Evolutionary conservation across 2,113 vertebrate genomes (phyloP).

Genomic region (Siniperca chuatsi): DNA sequence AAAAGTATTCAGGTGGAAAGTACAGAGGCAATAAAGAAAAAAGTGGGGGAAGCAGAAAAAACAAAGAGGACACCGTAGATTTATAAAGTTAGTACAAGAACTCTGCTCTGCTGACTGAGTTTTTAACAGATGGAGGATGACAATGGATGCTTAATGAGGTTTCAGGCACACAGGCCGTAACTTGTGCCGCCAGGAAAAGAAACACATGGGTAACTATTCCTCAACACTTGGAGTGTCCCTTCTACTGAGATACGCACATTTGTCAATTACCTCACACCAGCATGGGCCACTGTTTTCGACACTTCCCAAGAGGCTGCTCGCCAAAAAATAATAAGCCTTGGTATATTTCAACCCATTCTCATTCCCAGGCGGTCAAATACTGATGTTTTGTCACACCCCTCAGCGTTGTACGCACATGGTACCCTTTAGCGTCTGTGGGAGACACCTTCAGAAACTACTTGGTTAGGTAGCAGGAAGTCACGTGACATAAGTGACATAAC

Average conservation of each 20-base stretch:
- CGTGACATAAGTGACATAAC: no score
- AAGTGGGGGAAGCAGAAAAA: not conserved
- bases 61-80: slow-evolving; percentile 7
- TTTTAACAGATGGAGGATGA: slow-evolving; percentile 84
- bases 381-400: no score
- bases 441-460: no score
- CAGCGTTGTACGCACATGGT: no score
- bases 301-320: slow-evolving; percentile 13
- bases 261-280: slow-evolving; percentile 70
- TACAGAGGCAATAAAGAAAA: slow-evolving; percentile 25
- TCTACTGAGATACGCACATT: slow-evolving; percentile 68
- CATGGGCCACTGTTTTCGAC: slow-evolving; percentile 32
- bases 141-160: slow-evolving; percentile 83
- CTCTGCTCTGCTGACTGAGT: slow-evolving; percentile 72
- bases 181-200: slow-evolving; percentile 79
- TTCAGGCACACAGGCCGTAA: slow-evolving; percentile 79
- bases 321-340: slow-evolving; percentile 27
- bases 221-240: slow-evolving; percentile 70
- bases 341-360: not conserved
- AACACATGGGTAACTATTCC: slow-evolving; percentile 80
- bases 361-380: no score
- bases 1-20: not conserved
- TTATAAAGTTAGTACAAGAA: slow-evolving; percentile 23
- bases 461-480: no score
- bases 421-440: no score